Evolutionary conservation across 2,888 invertebrate genomes (phyloP), one percentile per base, ranked within the genome.

Genomic region (Notocelia uddmanniana): DNA sequence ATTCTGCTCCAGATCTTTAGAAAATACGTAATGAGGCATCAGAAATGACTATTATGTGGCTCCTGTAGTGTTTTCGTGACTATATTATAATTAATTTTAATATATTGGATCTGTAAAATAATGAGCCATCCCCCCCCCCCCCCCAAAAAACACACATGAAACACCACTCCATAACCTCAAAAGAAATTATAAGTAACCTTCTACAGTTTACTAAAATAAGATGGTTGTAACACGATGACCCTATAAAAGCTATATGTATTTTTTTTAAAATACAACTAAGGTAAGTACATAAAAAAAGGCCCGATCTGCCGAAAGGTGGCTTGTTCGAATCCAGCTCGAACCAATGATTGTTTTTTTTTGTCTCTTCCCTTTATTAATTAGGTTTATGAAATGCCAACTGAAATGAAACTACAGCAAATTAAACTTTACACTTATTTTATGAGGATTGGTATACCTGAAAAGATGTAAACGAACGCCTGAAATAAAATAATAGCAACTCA

Each of bases 1-100:
- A 64, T 59, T 45, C 21, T 50, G 52, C 31, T 18, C 57, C 48
- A 58, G 57, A 31, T 48, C 37, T 63, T 50, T 11, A 50, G 34
- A 18, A 58, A 50, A 52, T 37, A 34, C 19, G 34, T 48, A 48
- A 26, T 19, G 50, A 19, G 31, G 31, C 15, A n/a, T 45, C 60
- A 18, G 48, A 18, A 10, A 34, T 8, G 23, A 23, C 11, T 21
- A 54, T 54, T 54, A 50, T 21, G 2, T 18, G 10, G 19, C 11
- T 23, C 11, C 31, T 31, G 31, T 34, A 34, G 41, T 11, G 37
- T 11, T 41, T 15, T 3, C 6, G n/a, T 8, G 2, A 45, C 5
- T 31, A 1, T 6, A 5, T 5, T 31, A 31, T 31, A 31, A 2
- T n/a, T n/a, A 31, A 31, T 31, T 31, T 31, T 31, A 26, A 26